Conservation (phyloP, 2,888 invertebrate species). For the Cactoblastis cactorum region DNA sequence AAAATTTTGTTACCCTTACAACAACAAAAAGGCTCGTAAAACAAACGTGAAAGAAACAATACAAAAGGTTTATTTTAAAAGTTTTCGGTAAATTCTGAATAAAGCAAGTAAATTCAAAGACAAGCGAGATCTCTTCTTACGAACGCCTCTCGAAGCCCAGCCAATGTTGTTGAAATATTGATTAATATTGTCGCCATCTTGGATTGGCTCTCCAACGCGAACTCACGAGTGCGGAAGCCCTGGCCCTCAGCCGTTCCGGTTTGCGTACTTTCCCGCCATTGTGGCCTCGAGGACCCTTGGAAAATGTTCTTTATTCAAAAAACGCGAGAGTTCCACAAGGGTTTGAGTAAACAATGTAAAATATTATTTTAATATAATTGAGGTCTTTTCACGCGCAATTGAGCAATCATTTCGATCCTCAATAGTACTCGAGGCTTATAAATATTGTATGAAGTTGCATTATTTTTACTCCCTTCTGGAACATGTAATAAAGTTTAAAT, state of each 20-base stretch:
- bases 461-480: not conserved
- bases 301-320: conserved; percentile 26
- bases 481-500: not conserved
- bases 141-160: conserved; percentile 43
- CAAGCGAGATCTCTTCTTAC: conserved; percentile 61
- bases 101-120: conserved; percentile 21
- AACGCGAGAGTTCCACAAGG: conserved; percentile 17
- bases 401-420: conserved; percentile 21
- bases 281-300: conserved; percentile 46
- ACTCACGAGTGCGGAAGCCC: conserved; percentile 48
- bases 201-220: conserved; percentile 61
- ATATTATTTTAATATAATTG: conserved; percentile 17
- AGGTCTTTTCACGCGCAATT: conserved; percentile 22
- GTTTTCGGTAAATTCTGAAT: not conserved
- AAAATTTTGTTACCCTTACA: no score
- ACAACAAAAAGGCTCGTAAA: not conserved
- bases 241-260: conserved; percentile 56
- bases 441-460: conserved; percentile 8
- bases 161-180: conserved; percentile 79
- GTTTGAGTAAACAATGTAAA: conserved; percentile 22
- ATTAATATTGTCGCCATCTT: conserved; percentile 79
- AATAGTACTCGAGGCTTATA: conserved; percentile 17
- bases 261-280: conserved; percentile 60
- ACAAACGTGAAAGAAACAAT: not conserved
- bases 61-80: no score